Evolutionary conservation across 1,140 invertebrate genomes (phyloP).

Genomic region (Holotrichia oblita): DNA sequence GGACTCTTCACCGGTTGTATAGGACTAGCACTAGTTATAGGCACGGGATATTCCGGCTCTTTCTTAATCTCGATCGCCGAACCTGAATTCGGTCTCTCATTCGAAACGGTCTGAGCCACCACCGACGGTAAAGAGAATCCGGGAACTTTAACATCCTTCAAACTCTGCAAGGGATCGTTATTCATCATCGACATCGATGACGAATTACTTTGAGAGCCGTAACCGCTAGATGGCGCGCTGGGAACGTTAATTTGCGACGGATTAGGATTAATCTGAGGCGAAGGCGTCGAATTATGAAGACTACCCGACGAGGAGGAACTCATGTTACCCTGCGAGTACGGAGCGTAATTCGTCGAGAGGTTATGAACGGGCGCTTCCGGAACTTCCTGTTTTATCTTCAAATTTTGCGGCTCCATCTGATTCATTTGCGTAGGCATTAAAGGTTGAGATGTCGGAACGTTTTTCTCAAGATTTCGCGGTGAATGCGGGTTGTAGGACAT

Average conservation of each 20-base stretch:
- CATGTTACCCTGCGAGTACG: constrained; percentile 44
- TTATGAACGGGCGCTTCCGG: constrained; percentile 57
- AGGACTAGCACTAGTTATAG: constrained; percentile 51
- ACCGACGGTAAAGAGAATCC: constrained; percentile 67
- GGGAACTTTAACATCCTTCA: constrained; percentile 84
- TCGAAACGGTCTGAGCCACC: constrained; percentile 39
- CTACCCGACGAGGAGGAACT: background rate
- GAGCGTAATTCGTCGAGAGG: constrained; percentile 31
- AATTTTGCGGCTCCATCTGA: constrained; percentile 75
- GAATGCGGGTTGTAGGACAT: constrained; percentile 60
- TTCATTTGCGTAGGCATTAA: constrained; percentile 64
- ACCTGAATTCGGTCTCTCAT: constrained; percentile 53
- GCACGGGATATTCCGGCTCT: constrained; percentile 64
- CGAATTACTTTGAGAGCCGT: constrained; percentile 8
- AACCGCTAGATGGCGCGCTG: constrained; percentile 38
- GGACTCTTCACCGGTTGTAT: constrained; percentile 54
- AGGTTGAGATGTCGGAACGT: constrained; percentile 35
- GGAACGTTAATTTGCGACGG: constrained; percentile 44
- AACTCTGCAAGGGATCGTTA: constrained; percentile 76
- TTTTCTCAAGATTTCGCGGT: constrained; percentile 50
- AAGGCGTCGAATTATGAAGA: constrained; percentile 25
- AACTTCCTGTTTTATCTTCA: constrained; percentile 83
- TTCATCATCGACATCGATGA: constrained; percentile 53
- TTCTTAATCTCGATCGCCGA: constrained; percentile 70
- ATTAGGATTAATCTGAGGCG: constrained; percentile 28